These are phyloP conservation scores for Troides aeacus DNA, from an alignment of 2,888 invertebrate species.

Conservation along the genomic window DNA sequence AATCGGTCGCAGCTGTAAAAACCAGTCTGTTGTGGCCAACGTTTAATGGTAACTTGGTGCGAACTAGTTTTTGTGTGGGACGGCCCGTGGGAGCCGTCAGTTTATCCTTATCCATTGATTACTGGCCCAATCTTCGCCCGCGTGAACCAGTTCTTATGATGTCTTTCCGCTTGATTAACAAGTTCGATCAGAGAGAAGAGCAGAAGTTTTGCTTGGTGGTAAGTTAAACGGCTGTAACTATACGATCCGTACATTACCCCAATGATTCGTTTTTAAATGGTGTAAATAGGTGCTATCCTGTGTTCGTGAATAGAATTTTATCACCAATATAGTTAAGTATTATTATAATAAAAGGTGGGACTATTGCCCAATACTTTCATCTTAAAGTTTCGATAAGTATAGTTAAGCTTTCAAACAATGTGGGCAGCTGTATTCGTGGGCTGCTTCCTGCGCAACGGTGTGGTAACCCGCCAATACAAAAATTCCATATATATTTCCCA, in stretches of 20 bases:
- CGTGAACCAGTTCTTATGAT: slow-evolving; percentile 27
- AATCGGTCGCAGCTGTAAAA: slow-evolving; percentile 3
- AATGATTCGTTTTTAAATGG: no score
- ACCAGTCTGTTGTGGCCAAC: slow-evolving; percentile 11
- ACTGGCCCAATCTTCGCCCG: slow-evolving; percentile 27
- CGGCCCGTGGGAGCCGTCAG: slow-evolving; percentile 51
- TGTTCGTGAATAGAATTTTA: no score
- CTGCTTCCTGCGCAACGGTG: slow-evolving; percentile 19
- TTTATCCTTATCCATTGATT: slow-evolving; percentile 47
- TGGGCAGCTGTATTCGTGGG: slow-evolving; percentile 24
- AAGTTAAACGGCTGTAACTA: no score
- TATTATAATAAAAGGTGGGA: no score
- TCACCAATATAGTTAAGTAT: no score
- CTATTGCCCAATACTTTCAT: background rate
- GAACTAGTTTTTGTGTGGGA: slow-evolving; percentile 58
- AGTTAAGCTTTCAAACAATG: slow-evolving; percentile 19
- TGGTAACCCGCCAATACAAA: slow-evolving; percentile 15
- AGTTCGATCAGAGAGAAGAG: no score
- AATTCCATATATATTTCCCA: slow-evolving; percentile 27
- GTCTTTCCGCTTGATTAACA: background rate
- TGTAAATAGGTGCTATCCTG: no score
- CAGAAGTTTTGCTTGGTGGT: no score
- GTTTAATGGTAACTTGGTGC: slow-evolving; percentile 36
- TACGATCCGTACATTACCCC: no score
- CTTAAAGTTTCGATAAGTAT: slow-evolving; percentile 9